These are phyloP conservation scores for Plotosus lineatus DNA, from an alignment of 2,113 vertebrate genomes.

Conservation along the genomic window DNA sequence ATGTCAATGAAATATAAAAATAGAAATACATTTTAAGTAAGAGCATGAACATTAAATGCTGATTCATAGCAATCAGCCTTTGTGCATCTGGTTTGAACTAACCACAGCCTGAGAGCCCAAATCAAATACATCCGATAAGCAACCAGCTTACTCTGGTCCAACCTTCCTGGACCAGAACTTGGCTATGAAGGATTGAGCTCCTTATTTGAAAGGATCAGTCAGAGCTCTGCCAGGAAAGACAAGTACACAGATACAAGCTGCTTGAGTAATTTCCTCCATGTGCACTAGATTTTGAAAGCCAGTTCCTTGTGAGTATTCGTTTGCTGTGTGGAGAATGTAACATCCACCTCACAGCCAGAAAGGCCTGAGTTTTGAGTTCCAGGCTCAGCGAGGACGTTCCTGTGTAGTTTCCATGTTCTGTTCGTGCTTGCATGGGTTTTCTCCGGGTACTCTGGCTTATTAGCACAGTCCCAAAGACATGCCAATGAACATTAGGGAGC, in stretches of 20 bases:
- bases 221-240: not conserved
- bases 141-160: not conserved
- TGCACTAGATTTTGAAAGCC: not conserved
- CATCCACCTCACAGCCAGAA: too few relatives aligned
- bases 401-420: too few relatives aligned
- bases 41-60: not conserved
- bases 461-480: too few relatives aligned
- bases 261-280: not conserved
- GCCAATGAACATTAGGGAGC: too few relatives aligned
- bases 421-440: too few relatives aligned
- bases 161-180: not conserved
- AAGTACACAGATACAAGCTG: not conserved
- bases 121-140: not conserved
- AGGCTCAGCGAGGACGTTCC: too few relatives aligned
- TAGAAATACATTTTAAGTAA: not conserved
- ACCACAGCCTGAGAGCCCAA: not conserved
- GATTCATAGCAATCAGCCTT: not conserved
- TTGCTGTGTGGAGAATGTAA: not conserved
- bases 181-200: not conserved
- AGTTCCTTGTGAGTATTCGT: not conserved
- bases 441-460: too few relatives aligned
- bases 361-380: too few relatives aligned
- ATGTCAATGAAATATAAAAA: not conserved
- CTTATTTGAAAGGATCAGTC: not conserved
- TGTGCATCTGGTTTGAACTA: slow-evolving; percentile 24